Evolutionary conservation across 1,140 invertebrate species (phyloP), one percentile per base, ranked within the genome.

Genomic region (Anastrepha obliqua): DNA sequence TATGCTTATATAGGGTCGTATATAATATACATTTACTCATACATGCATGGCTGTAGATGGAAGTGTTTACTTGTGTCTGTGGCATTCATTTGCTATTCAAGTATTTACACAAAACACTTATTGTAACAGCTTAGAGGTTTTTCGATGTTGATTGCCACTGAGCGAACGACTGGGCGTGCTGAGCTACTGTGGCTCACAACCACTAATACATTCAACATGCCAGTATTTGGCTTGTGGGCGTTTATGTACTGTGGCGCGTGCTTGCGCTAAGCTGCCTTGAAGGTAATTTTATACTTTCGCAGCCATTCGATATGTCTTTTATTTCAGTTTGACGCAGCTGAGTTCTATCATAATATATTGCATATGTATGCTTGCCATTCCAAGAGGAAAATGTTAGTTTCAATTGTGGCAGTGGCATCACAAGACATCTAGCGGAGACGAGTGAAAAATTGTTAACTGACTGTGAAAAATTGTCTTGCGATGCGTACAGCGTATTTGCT

Each of bases 21-120:
- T 17, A 7, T 7, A 15, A 0, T 7, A 4, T 20, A 7, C n/a
- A 64, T 64, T 64, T 20, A 64, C 15, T 0, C 20, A 7, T 3
- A 62, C 29, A 65, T 65, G n/a, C 3, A 9, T 65, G 9, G n/a
- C 39, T 9, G 7, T 29, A 11, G 11, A 55, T 8, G 11, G 11
- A 55, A 55, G 11, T 11, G 11, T 55, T 55, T 55, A 11, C 11
- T 55, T 55, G 51, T 55, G 51, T 67, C 39, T 67, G 29, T 29
- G 39, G 39, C 64, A 67, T 67, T 39, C 29, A 67, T 67, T 67
- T 67, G 64, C 6, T 29, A 67, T 42, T 67, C 29, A 67, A 67
- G 64, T 67, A 67, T 67, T 67, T 67, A 67, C 64, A 9, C 64
- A 67, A 67, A 67, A 67, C 64, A 67, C 64, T 67, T 67, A 67